Evolutionary conservation across 2,888 invertebrate species (phyloP).

Genomic region (Drosophila koepferae): DNA sequence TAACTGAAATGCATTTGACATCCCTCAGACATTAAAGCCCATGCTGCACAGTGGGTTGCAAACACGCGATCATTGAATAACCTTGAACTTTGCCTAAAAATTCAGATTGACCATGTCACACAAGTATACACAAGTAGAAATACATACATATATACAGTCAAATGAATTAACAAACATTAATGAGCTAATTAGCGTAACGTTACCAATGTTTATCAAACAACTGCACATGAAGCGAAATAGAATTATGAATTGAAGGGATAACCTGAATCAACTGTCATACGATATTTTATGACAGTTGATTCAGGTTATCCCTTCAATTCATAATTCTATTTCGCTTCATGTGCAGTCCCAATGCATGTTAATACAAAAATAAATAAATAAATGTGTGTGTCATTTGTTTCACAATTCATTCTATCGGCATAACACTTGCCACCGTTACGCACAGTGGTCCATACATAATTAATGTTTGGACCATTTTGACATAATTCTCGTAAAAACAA

Average conservation of each 20-base stretch:
- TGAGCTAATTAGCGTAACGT: background rate
- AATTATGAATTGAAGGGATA: conserved; percentile 12
- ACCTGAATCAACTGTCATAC: conserved; percentile 14
- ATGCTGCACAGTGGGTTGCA: conserved; percentile 34
- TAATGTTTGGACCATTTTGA: conserved; percentile 28
- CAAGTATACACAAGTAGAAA: background rate
- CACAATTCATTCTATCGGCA: conserved; percentile 10
- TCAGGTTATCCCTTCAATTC: conserved; percentile 7
- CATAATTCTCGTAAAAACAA: conserved; percentile 14
- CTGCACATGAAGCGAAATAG: background rate
- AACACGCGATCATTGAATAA: conserved; percentile 17
- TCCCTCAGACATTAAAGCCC: background rate
- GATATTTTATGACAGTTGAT: conserved; percentile 18
- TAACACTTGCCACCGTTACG: conserved; percentile 2
- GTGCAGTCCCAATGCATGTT: conserved; percentile 2
- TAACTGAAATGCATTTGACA: conserved; percentile 64
- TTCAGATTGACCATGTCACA: background rate
- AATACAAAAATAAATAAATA: background rate
- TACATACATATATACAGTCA: background rate
- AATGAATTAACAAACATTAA: background rate
- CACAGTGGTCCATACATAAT: conserved; percentile 26
- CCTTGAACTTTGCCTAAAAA: conserved; percentile 28
- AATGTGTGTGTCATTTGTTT: conserved; percentile 13
- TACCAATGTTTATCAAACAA: background rate
- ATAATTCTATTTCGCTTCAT: conserved; percentile 4